Conservation (phyloP, 1,140 invertebrate genomes). For the Steinernema feltiae region DNA sequence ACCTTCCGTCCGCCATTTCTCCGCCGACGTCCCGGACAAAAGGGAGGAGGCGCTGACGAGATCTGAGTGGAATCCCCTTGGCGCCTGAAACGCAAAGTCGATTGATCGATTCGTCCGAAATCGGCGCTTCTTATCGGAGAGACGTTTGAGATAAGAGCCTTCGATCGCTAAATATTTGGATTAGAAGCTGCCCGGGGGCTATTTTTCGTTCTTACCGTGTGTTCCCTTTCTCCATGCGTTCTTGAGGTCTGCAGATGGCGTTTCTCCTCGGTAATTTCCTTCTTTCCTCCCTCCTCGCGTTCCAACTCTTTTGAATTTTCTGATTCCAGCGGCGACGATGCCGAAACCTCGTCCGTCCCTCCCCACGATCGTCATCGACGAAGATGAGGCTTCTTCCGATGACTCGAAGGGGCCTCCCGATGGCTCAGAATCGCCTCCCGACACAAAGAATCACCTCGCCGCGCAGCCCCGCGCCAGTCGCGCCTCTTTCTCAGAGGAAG, state of each 20-base stretch:
- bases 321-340: neutral
- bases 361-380: neutral
- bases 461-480: neutral
- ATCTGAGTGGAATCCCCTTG: too few species aligned
- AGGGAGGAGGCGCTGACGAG: too few species aligned
- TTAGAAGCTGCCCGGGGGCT: neutral
- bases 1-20: too few species aligned
- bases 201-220: neutral
- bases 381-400: neutral
- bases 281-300: neutral
- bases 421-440: neutral
- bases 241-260: neutral
- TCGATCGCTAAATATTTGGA: neutral
- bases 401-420: neutral
- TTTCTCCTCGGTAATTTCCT: neutral
- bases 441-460: neutral
- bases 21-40: too few species aligned
- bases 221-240: neutral
- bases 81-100: neutral
- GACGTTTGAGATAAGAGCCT: neutral
- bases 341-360: neutral
- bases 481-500: neutral
- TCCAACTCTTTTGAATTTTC: neutral
- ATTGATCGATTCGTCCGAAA: neutral
- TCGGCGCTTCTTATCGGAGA: neutral